Evolutionary conservation across 2,888 invertebrate genomes (phyloP).

Genomic region (Disparrhopalites patrizii): DNA sequence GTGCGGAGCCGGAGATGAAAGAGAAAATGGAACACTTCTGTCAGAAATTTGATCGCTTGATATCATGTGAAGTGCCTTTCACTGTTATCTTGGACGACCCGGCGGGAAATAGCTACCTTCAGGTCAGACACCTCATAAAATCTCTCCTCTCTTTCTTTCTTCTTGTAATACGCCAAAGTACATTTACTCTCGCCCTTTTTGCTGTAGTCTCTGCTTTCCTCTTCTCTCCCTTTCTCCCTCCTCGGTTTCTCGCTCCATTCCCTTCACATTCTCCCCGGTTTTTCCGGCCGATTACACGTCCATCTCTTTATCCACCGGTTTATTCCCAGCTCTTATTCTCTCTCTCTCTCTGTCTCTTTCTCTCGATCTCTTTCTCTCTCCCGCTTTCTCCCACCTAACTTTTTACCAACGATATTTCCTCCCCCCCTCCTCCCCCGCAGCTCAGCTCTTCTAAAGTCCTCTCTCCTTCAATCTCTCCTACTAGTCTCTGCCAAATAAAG

Average conservation of each 20-base stretch:
- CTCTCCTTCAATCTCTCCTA: too few species aligned
- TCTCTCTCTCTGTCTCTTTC: too few species aligned
- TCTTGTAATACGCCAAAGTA: too few species aligned
- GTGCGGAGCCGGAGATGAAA: constrained; percentile 59
- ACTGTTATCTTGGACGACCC: constrained; percentile 91
- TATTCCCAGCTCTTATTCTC: too few species aligned
- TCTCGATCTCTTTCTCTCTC: background rate
- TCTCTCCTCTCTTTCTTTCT: constrained; percentile 5
- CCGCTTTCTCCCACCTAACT: background rate
- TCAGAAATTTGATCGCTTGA: constrained; percentile 62
- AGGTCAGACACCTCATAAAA: constrained; percentile 53
- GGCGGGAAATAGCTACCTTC: constrained; percentile 94
- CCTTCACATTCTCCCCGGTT: too few species aligned
- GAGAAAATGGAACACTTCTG: constrained; percentile 63
- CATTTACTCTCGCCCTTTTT: too few species aligned
- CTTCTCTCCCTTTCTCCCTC: too few species aligned
- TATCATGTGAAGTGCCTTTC: constrained; percentile 60
- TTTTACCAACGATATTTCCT: background rate
- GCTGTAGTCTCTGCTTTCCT: too few species aligned
- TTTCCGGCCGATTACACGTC: too few species aligned
- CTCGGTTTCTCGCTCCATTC: background rate
- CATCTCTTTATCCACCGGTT: too few species aligned
- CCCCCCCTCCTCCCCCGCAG: background rate
- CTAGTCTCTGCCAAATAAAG: too few species aligned
- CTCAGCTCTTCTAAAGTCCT: too few species aligned